phyloP scores from a whole-genome alignment of 2,888 invertebrate species.

The Drosophila siamana region DNA sequence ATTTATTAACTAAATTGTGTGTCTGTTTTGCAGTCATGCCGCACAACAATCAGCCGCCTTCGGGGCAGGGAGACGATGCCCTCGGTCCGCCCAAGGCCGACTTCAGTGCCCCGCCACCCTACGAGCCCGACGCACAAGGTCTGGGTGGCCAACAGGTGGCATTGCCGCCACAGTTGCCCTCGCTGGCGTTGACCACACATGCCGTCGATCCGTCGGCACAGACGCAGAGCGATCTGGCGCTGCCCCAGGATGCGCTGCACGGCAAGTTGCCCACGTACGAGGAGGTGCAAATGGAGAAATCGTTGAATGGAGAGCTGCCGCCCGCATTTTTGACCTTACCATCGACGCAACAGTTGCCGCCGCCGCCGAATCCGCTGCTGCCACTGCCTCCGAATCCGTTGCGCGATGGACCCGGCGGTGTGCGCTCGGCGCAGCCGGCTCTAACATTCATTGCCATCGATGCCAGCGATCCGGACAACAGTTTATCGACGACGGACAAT shows the following conservation, averaged over 20 bases:
- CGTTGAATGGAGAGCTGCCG: conserved; percentile 89
- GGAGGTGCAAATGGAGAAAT: conserved; percentile 95
- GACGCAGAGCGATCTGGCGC: conserved; percentile 39
- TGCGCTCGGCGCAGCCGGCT: conserved; percentile 85
- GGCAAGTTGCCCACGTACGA: conserved; percentile 95
- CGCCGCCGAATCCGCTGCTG: conserved; percentile 82
- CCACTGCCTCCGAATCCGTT: conserved; percentile 80
- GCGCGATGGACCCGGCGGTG: conserved; percentile 66
- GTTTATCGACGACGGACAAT: conserved; percentile 92
- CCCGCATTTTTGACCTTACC: conserved; percentile 82
- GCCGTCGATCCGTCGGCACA: conserved; percentile 19
- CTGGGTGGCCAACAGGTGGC: conserved; percentile 54
- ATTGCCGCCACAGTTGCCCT: conserved; percentile 75
- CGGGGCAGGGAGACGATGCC: conserved; percentile 80
- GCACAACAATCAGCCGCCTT: conserved; percentile 66
- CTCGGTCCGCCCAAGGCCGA: conserved; percentile 94
- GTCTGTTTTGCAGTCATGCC: conserved; percentile 58
- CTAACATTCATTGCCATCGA: conserved; percentile 92
- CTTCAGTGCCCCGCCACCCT: conserved; percentile 95
- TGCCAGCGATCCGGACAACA: conserved; percentile 89
- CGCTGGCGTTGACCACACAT: conserved; percentile 52
- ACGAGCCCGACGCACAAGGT: conserved; percentile 87
- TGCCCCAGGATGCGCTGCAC: conserved; percentile 81
- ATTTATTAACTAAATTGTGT: not conserved
- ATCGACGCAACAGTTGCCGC: conserved; percentile 76